phyloP scores from a whole-genome alignment of 2,113 vertebrate genomes.

The Perccottus glenii region DNA sequence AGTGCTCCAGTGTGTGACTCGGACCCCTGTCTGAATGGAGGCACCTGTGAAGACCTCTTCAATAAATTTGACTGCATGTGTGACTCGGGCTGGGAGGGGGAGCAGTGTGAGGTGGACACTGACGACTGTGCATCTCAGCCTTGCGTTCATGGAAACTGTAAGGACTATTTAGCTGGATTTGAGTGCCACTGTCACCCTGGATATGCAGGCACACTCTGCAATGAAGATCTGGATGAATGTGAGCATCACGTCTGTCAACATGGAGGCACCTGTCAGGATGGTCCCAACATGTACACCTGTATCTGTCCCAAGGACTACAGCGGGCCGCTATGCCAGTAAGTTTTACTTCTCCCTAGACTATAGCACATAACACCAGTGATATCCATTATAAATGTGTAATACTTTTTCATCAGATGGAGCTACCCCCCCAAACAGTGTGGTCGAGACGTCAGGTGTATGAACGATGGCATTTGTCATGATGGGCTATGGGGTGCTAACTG shows the following conservation, averaged over 20 bases:
- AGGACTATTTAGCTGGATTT: constrained; percentile 79
- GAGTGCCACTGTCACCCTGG: constrained; percentile 85
- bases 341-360: constrained; percentile 11
- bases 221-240: constrained; percentile 85
- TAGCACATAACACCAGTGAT: constrained; percentile 4
- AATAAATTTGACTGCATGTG: constrained; percentile 84
- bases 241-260: constrained; percentile 81
- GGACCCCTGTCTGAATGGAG: constrained; percentile 81
- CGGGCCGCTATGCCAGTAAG: constrained; percentile 86
- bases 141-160: constrained; percentile 84
- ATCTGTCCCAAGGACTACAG: constrained; percentile 77
- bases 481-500: constrained; percentile 88
- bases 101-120: constrained; percentile 75
- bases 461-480: constrained; percentile 77
- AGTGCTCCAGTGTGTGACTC: constrained; percentile 81
- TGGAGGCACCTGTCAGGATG: constrained; percentile 82
- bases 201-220: constrained; percentile 82
- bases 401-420: constrained; percentile 76
- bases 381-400: background rate
- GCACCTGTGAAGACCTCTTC: constrained; percentile 84
- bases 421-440: constrained; percentile 83
- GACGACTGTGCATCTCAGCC: constrained; percentile 86
- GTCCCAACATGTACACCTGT: constrained; percentile 82
- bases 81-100: constrained; percentile 83
- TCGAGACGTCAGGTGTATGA: constrained; percentile 82